Percentiles rank a stretch among this genome's conserved stretches.
These are phyloP conservation scores for Acipenser oxyrinchus DNA, from an alignment of 2,797 vertebrate species.

Conservation along the genomic window DNA sequence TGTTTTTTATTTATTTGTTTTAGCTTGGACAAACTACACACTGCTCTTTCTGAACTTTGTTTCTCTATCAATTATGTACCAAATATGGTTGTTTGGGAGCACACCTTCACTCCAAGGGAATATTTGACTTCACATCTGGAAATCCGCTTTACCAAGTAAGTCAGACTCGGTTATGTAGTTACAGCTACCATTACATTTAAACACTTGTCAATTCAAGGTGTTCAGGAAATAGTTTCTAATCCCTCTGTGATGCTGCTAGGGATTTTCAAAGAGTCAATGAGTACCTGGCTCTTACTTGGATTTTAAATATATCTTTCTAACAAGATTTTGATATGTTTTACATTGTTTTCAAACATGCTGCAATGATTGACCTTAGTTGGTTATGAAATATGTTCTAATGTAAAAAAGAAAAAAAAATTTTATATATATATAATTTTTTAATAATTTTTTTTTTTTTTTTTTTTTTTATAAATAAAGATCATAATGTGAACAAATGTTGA, in stretches of 20 bases:
- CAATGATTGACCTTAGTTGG: too few relatives aligned
- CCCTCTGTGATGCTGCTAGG: too few relatives aligned
- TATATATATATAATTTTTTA: too few relatives aligned
- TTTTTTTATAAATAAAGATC: neutral
- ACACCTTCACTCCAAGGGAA: conserved; percentile 94
- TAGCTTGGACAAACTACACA: conserved; percentile 96
- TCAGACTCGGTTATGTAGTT: neutral
- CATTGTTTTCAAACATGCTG: too few relatives aligned
- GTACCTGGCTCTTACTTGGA: too few relatives aligned
- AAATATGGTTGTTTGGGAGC: conserved; percentile 95
- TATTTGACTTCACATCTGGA: conserved; percentile 97
- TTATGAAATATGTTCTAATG: too few relatives aligned
- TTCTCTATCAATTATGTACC: conserved; percentile 98
- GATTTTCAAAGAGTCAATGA: too few relatives aligned
- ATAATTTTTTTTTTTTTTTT: neutral
- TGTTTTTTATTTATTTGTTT: conserved; percentile 25
- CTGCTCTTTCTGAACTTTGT: conserved; percentile 94
- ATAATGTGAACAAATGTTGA: neutral
- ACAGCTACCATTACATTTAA: neutral
- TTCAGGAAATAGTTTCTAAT: neutral
- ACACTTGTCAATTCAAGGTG: too few relatives aligned
- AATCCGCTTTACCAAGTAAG: conserved; percentile 98
- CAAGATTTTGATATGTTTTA: too few relatives aligned
- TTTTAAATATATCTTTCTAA: too few relatives aligned
- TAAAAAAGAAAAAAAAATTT: too few relatives aligned